Conservation (phyloP, 2,113 vertebrate species). For the Cyanoderma ruficeps region DNA sequence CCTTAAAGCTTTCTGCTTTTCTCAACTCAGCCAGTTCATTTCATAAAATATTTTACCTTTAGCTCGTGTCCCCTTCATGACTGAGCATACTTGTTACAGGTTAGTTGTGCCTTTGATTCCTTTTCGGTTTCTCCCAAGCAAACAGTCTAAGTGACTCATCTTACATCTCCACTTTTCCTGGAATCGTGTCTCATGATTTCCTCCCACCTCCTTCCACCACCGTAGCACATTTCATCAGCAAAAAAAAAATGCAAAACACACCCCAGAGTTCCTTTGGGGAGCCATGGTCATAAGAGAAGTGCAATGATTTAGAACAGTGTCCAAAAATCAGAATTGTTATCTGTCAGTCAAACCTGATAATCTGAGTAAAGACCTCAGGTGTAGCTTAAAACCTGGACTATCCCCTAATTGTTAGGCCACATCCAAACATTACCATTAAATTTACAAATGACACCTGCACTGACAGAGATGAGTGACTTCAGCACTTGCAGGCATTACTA, state of each 20-base stretch:
- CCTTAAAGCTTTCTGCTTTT: background rate
- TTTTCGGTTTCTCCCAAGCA: background rate
- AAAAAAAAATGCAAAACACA: background rate
- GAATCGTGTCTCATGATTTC: background rate
- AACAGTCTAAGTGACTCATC: background rate
- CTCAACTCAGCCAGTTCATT: background rate
- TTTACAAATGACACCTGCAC: background rate
- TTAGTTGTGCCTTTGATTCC: background rate
- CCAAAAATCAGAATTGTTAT: background rate
- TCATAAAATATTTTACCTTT: background rate
- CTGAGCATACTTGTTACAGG: background rate
- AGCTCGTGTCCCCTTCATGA: background rate
- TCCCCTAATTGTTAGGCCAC: background rate
- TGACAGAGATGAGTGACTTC: background rate
- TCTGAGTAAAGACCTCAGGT: background rate
- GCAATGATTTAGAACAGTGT: background rate
- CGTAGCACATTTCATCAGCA: background rate
- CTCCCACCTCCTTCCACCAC: conserved; percentile 12
- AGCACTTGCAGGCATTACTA: background rate
- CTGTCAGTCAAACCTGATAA: background rate
- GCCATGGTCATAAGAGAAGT: background rate
- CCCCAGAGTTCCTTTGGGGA: background rate
- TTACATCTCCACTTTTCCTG: background rate
- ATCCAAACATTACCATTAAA: background rate
- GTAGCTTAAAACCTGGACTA: background rate